These are phyloP conservation scores for Halictus quadricinctus DNA, from an alignment of 2,888 invertebrate genomes.

Conservation along the genomic window DNA sequence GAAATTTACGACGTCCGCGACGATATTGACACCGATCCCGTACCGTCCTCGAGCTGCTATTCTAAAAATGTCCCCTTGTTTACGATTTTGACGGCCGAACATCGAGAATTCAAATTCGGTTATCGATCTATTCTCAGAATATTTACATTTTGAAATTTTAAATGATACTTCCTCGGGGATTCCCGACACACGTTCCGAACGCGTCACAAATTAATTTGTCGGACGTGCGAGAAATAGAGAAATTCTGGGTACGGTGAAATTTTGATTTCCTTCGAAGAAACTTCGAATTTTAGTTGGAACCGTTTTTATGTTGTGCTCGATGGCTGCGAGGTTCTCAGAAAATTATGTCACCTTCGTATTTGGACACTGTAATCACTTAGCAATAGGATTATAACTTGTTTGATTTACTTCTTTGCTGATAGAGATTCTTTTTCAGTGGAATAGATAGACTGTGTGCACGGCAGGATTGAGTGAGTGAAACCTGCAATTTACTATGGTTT, in stretches of 20 bases:
- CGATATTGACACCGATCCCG: slow-evolving; percentile 42
- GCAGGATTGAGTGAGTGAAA: too few relatives aligned
- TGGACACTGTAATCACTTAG: neutral
- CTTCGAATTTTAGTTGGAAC: neutral
- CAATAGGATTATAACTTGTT: neutral
- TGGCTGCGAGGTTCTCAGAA: neutral
- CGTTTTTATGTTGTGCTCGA: too few relatives aligned
- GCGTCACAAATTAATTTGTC: slow-evolving; percentile 26
- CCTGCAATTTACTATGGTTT: too few relatives aligned
- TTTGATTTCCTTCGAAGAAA: neutral
- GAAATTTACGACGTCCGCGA: slow-evolving; percentile 1
- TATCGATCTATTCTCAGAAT: slow-evolving; percentile 21
- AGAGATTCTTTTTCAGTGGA: neutral
- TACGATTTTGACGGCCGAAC: neutral
- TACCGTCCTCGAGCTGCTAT: slow-evolving; percentile 23
- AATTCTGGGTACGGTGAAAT: neutral
- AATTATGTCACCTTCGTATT: neutral
- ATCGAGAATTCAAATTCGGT: neutral
- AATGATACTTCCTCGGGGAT: slow-evolving; percentile 3
- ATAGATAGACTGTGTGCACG: too few relatives aligned
- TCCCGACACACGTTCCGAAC: neutral
- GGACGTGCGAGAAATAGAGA: neutral
- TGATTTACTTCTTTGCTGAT: neutral
- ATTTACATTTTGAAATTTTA: slow-evolving; percentile 22
- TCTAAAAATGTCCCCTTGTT: slow-evolving; percentile 9